phyloP scores from a whole-genome alignment of 2,888 invertebrate genomes.

The Dioctria linearis region DNA sequence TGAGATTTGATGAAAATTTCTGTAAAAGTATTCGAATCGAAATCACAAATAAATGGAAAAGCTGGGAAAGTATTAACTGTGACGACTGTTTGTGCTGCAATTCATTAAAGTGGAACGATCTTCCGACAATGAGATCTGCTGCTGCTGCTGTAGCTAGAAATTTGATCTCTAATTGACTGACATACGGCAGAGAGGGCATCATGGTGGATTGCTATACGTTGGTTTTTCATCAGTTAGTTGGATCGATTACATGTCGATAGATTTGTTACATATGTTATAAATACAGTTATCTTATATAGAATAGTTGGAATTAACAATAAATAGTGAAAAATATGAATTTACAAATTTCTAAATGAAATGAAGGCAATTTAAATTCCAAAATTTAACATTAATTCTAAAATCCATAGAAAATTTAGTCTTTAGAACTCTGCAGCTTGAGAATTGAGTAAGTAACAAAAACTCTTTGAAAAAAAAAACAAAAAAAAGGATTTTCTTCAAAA shows the following conservation, averaged over 20 bases:
- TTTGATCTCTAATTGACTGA: constrained; percentile 24
- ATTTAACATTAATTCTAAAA: too few relatives aligned
- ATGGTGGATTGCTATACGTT: too few relatives aligned
- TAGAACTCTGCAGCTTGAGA: too few relatives aligned
- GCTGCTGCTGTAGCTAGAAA: constrained; percentile 20
- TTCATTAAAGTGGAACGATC: constrained; percentile 43
- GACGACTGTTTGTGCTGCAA: constrained; percentile 26
- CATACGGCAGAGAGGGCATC: constrained; percentile 15
- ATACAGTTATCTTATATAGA: too few relatives aligned
- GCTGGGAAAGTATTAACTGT: constrained; percentile 30
- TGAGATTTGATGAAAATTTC: constrained; percentile 22
- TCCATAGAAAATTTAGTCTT: too few relatives aligned
- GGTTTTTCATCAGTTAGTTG: background rate
- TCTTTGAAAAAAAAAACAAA: too few relatives aligned
- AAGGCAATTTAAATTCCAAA: too few relatives aligned
- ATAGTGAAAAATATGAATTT: too few relatives aligned
- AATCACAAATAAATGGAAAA: constrained; percentile 5
- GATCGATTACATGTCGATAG: background rate
- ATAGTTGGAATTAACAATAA: too few relatives aligned
- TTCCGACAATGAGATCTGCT: constrained; percentile 43
- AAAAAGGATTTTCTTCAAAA: too few relatives aligned
- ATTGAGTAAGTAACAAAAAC: too few relatives aligned
- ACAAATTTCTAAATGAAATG: too few relatives aligned
- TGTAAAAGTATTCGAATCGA: constrained; percentile 1
- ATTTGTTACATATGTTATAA: background rate